Conservation (phyloP, 2,113 vertebrate genomes). For the Aspidoscelis tigris region DNA sequence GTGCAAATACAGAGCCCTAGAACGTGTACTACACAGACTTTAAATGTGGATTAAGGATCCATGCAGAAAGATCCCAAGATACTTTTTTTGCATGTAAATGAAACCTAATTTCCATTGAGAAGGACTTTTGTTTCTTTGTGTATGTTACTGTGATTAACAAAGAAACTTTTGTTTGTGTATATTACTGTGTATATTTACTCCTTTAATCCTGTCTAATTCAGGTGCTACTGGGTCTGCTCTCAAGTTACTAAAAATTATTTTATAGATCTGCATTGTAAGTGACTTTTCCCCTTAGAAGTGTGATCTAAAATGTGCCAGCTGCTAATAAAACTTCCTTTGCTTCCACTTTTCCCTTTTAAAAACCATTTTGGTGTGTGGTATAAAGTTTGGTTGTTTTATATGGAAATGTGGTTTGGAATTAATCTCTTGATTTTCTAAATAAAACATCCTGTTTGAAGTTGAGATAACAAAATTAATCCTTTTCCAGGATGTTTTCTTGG, state of each 20-base stretch:
- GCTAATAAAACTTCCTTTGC: background rate
- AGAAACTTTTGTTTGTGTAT: no score
- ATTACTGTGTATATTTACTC: no score
- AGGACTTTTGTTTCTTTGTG: no score
- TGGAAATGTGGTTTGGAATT: background rate
- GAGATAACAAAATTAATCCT: background rate
- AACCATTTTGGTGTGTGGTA: background rate
- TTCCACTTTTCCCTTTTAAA: background rate
- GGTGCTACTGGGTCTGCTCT: background rate
- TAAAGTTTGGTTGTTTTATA: background rate
- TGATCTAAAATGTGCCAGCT: background rate
- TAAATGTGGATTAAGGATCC: no score
- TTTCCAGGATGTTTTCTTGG: background rate
- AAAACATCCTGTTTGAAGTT: background rate
- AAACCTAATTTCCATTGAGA: no score
- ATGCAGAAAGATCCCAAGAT: no score
- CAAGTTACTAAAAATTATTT: background rate
- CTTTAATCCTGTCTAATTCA: background rate
- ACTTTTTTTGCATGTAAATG: no score
- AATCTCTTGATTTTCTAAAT: slow-evolving; percentile 2
- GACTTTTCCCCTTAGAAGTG: background rate
- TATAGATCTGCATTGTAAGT: background rate
- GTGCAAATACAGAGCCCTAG: no score
- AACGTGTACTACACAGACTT: no score
- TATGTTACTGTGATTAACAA: no score